Base-by-base conservation (phyloP, 2,113 vertebrate species). In the Cygnus buccinator region DNA sequence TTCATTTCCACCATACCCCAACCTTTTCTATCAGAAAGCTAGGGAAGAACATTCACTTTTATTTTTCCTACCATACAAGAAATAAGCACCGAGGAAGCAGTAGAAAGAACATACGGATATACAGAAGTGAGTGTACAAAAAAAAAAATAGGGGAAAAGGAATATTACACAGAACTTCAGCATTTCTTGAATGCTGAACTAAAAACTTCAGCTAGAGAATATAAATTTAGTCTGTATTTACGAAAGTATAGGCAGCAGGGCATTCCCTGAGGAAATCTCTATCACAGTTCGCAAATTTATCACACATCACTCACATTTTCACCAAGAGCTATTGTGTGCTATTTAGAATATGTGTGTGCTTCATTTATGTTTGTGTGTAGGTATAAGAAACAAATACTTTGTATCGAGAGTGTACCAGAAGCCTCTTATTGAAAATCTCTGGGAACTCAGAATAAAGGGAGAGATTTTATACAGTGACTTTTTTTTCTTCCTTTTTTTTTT, bases 281-380 rank as follows among this genome's bases (percentile, higher is more conserved):
- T 74, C 41, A 48, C 41, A 52, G 65, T 87, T 89, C 81, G 76
- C 26, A 81, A 44, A 92, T 61, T 71, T 84, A 57, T 81, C 92
- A 93, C 37, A 33, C 37, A 59, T 88, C 31, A 70, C 6, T 95
- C 46, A 75, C 79, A 66, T 74, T 95, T 89, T 63, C 74, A 90
- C n/a, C 31, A 67, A 81, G 90, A 86, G 37, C 25, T 94, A 55
- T 78, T 91, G 89, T 28, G 46, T 90, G 31, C 59, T 81, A 37
- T 78, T 74, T 75, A 71, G 83, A 73, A 78, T 50, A 46, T 78
- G 5, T 50, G 54, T 85, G 26, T 71, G 33, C n/a, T 90, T 95
- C 39, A 70, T 87, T 76, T 93, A 52, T 57, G 31, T 58, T 68
- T 76, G 26, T 85, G 67, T 85, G 48, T 44, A 91, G 62, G 26